These are phyloP conservation scores for Agrochola macilenta DNA, from an alignment of 2,888 invertebrate species.

Conservation along the genomic window DNA sequence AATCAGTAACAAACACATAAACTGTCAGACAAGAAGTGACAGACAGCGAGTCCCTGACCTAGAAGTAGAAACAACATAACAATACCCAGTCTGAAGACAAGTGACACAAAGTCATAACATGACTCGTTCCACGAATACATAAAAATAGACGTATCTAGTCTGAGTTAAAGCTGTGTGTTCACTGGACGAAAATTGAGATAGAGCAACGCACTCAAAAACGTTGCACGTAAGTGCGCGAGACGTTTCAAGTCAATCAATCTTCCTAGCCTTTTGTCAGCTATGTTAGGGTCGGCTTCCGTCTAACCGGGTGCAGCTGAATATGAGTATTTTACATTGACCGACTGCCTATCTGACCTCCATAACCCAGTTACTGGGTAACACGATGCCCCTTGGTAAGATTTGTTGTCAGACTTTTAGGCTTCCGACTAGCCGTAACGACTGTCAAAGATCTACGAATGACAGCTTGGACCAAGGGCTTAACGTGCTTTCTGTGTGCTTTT, in stretches of 20 bases:
- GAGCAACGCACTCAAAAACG: not conserved
- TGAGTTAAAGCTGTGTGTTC: slow-evolving; percentile 8
- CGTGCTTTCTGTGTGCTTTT: no score
- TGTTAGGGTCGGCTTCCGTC: not conserved
- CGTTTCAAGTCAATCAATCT: not conserved
- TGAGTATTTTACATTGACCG: not conserved
- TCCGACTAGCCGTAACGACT: not conserved
- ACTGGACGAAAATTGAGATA: not conserved
- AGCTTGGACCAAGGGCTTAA: not conserved
- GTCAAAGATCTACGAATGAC: not conserved
- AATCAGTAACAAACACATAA: slow-evolving; percentile 25
- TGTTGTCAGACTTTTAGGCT: no score
- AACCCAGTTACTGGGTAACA: not conserved
- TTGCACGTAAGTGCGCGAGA: not conserved
- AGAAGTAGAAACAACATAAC: slow-evolving; percentile 35
- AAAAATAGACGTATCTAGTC: slow-evolving; percentile 45
- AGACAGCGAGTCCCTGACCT: slow-evolving; percentile 35
- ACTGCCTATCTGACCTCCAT: not conserved
- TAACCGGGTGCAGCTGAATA: not conserved
- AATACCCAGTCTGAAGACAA: slow-evolving; percentile 39
- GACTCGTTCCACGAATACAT: slow-evolving; percentile 40
- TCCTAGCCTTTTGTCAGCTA: not conserved
- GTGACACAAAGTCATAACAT: slow-evolving; percentile 53
- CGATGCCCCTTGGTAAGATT: not conserved
- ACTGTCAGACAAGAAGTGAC: slow-evolving; percentile 19